Evolutionary conservation across 2,113 vertebrate genomes (phyloP).

Genomic region (Tamias sibiricus): DNA sequence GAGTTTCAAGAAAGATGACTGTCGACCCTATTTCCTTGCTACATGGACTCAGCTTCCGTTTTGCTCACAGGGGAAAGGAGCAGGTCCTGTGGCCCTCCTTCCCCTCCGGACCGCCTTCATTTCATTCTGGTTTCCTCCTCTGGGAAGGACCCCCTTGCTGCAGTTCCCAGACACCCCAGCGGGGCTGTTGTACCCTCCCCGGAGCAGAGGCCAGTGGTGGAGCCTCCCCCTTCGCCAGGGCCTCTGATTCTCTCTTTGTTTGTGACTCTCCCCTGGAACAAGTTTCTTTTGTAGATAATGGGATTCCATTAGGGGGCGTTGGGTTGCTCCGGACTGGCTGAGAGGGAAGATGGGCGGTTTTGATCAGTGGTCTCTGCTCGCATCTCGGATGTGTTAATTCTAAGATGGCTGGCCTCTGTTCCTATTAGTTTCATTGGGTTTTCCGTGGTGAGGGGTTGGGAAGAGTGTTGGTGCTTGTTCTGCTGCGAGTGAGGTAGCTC

Average conservation of each 20-base stretch:
- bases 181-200: neutral
- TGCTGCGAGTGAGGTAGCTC: neutral
- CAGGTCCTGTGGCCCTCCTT: neutral
- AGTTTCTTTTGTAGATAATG: constrained; percentile 73
- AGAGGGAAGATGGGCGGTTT: constrained; percentile 62
- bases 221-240: neutral
- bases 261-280: constrained; percentile 38
- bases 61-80: neutral
- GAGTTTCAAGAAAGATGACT: constrained; percentile 17
- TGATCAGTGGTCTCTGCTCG: constrained; percentile 74
- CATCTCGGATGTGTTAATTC: constrained; percentile 73
- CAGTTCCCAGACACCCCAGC: neutral
- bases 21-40: neutral
- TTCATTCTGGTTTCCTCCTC: neutral
- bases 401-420: constrained; percentile 63
- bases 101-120: neutral
- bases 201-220: neutral
- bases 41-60: neutral
- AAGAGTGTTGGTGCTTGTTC: neutral
- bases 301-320: constrained; percentile 67
- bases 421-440: constrained; percentile 59
- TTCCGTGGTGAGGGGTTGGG: neutral
- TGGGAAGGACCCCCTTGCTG: neutral
- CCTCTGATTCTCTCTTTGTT: constrained; percentile 49
- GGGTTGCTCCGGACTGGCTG: constrained; percentile 54